Evolutionary conservation across 64 coral and sea anemone genomes (phyloP).

Genomic region (Actinia tenebrosa): DNA sequence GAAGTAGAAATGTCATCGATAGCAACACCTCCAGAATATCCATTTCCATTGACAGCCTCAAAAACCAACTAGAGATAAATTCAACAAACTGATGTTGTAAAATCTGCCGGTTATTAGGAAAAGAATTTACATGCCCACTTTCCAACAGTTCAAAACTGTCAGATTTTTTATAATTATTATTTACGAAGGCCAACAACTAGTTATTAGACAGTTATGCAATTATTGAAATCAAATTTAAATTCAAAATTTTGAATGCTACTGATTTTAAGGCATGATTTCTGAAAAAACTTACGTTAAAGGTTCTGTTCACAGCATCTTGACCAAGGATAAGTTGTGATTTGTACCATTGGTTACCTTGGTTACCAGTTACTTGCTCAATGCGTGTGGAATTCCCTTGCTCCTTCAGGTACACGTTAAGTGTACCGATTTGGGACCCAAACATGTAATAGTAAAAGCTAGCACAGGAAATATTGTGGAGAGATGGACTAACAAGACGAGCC

Average conservation of each 20-base stretch:
- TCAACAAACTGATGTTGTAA: too few relatives aligned
- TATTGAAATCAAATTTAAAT: too few relatives aligned
- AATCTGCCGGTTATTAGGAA: too few relatives aligned
- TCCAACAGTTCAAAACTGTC: too few relatives aligned
- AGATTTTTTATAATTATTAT: too few relatives aligned
- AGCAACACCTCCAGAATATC: background rate
- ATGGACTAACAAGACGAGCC: background rate
- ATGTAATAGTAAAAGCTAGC: slow-evolving; percentile 10
- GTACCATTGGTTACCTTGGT: background rate
- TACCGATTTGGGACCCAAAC: slow-evolving; percentile 8
- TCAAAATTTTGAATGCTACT: too few relatives aligned
- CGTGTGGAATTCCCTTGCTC: background rate
- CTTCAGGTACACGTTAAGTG: background rate
- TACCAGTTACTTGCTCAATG: background rate
- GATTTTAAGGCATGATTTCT: too few relatives aligned
- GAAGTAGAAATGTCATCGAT: slow-evolving; percentile 8
- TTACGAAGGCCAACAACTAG: too few relatives aligned
- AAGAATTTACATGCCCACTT: too few relatives aligned
- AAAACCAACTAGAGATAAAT: background rate
- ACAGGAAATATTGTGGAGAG: background rate
- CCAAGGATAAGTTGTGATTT: background rate
- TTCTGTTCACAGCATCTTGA: background rate
- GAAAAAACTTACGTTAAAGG: background rate
- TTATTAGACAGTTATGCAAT: too few relatives aligned
- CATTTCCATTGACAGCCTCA: background rate